phyloP scores from a whole-genome alignment of 2,888 invertebrate genomes.

The Rhamnusium bicolor region DNA sequence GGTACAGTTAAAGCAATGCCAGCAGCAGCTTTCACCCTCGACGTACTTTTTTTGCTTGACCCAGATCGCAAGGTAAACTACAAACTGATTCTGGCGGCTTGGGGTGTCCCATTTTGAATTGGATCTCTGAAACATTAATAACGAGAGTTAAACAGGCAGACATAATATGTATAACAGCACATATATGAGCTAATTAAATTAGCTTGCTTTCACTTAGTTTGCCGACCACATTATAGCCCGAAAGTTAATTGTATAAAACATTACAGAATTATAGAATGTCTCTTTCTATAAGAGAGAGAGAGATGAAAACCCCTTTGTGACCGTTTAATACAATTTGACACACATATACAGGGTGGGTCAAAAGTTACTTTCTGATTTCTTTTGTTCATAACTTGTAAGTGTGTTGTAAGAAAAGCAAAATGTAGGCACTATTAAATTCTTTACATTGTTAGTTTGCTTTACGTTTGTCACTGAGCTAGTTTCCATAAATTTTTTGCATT shows the following conservation, averaged over 20 bases:
- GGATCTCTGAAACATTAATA: constrained; percentile 78
- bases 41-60: constrained; percentile 94
- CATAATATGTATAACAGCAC: constrained; percentile 3
- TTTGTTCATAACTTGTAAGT: no score
- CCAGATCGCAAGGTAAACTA: constrained; percentile 89
- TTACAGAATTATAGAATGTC: not conserved
- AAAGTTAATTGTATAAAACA: not conserved
- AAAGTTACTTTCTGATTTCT: no score
- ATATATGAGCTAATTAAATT: not conserved
- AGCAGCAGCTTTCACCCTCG: constrained; percentile 94
- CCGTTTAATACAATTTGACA: no score
- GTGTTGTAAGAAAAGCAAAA: no score
- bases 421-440: no score
- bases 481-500: no score
- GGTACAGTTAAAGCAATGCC: constrained; percentile 94
- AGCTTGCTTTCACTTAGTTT: not conserved
- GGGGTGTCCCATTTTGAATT: constrained; percentile 86
- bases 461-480: no score
- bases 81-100: constrained; percentile 92
- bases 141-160: constrained; percentile 10
- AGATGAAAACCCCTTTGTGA: not conserved
- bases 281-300: not conserved
- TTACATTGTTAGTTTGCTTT: no score
- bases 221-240: not conserved
- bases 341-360: no score